These are phyloP conservation scores for Amphilophus citrinellus DNA, from an alignment of 2,113 vertebrate genomes.

Conservation along the genomic window DNA sequence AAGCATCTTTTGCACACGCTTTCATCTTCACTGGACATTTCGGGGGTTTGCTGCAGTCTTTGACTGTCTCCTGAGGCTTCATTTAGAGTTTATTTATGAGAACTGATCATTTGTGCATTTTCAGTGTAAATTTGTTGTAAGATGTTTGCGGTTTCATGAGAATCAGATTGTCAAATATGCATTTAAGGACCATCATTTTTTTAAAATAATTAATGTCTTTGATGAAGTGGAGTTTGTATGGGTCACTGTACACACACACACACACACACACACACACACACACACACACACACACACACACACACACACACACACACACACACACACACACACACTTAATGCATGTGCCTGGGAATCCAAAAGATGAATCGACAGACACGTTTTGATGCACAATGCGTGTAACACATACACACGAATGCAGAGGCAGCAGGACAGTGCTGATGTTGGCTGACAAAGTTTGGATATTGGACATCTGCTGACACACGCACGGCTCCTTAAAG, in stretches of 20 bases:
- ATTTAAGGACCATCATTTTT: conserved; percentile 4
- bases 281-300: too few species aligned
- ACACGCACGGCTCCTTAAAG: conserved; percentile 1
- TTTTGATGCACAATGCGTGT: neutral
- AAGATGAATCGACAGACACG: conserved; percentile 6
- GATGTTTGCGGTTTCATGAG: neutral
- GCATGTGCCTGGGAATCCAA: neutral
- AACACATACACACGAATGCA: conserved; percentile 11
- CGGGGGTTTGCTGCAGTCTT: neutral
- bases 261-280: too few species aligned
- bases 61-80: neutral
- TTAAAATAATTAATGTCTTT: neutral
- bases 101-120: neutral
- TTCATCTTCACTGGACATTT: neutral
- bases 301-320: neutral
- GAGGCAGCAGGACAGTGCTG: neutral
- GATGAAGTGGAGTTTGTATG: neutral
- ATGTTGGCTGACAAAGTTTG: conserved; percentile 25
- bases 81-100: neutral
- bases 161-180: neutral
- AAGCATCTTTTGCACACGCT: conserved; percentile 20
- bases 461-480: conserved; percentile 40
- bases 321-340: neutral
- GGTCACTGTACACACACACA: neutral
- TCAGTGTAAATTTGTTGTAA: neutral